These are phyloP conservation scores for Conistra vaccinii DNA, from an alignment of 2,888 invertebrate species.

Conservation along the genomic window DNA sequence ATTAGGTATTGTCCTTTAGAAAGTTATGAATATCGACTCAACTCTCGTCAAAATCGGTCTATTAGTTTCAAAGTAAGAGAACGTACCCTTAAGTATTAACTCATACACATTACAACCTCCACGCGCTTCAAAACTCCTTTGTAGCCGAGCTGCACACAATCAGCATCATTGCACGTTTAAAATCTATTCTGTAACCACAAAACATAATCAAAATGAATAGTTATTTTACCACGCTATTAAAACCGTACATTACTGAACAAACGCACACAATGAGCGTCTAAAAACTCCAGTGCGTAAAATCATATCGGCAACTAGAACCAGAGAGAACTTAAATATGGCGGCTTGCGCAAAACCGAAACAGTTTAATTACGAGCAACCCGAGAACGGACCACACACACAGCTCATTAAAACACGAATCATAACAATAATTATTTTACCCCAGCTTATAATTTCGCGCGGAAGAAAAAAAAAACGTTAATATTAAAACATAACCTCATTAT, in stretches of 20 bases:
- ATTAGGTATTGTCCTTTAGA: not conserved
- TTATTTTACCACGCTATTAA: conserved; percentile 52
- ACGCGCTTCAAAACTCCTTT: conserved; percentile 4
- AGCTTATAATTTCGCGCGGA: conserved; percentile 88
- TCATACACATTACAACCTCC: not conserved
- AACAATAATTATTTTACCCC: conserved; percentile 87
- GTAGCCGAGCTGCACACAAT: conserved; percentile 12
- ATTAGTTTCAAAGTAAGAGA: conserved; percentile 17
- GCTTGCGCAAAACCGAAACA: conserved; percentile 78
- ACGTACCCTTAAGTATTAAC: not conserved
- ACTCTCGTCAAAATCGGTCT: not conserved
- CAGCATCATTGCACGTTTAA: conserved; percentile 36
- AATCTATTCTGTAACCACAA: conserved; percentile 42
- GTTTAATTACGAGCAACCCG: conserved; percentile 82
- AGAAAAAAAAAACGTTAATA: conserved; percentile 82
- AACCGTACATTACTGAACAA: conserved; percentile 49
- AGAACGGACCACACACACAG: conserved; percentile 87
- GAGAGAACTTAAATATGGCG: conserved; percentile 83
- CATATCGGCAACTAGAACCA: conserved; percentile 71
- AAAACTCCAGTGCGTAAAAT: conserved; percentile 65
- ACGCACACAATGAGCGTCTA: conserved; percentile 56
- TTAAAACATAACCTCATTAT: conserved; percentile 90
- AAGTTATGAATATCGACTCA: not conserved
- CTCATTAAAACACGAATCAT: conserved; percentile 86
- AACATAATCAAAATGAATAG: conserved; percentile 46